These are phyloP conservation scores for Caradrina clavipalpis DNA, from an alignment of 2,888 invertebrate species.

Conservation along the genomic window DNA sequence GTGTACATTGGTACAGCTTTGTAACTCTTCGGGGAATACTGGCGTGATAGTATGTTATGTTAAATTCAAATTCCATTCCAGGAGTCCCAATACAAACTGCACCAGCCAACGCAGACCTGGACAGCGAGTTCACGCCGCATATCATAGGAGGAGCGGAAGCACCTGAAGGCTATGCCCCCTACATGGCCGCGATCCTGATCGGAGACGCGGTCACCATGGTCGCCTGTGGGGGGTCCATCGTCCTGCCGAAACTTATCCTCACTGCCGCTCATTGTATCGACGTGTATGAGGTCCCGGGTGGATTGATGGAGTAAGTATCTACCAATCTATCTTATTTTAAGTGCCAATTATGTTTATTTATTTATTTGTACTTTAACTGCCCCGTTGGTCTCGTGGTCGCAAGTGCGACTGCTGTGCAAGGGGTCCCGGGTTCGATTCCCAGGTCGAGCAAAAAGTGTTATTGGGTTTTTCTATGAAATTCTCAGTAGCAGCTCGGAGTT, in stretches of 20 bases:
- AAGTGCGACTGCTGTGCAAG: no score
- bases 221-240: constrained; percentile 58
- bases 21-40: no score
- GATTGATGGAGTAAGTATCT: constrained; percentile 56
- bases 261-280: constrained; percentile 75
- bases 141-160: constrained; percentile 71
- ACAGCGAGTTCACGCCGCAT: constrained; percentile 45
- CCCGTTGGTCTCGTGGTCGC: no score
- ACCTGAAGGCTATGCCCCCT: constrained; percentile 59
- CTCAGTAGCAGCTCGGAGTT: no score
- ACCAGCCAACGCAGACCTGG: background rate
- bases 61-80: constrained; percentile 23
- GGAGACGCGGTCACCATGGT: constrained; percentile 54
- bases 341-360: no score
- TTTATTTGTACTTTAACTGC: no score
- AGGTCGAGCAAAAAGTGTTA: no score
- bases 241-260: constrained; percentile 48
- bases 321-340: no score
- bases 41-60: no score
- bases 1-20: no score
- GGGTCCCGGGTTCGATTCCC: no score
- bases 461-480: no score
- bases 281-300: constrained; percentile 48
- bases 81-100: constrained; percentile 44
- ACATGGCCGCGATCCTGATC: constrained; percentile 69